Conservation (phyloP, 2,113 vertebrate genomes). For the Coptodon bakossiorum region DNA sequence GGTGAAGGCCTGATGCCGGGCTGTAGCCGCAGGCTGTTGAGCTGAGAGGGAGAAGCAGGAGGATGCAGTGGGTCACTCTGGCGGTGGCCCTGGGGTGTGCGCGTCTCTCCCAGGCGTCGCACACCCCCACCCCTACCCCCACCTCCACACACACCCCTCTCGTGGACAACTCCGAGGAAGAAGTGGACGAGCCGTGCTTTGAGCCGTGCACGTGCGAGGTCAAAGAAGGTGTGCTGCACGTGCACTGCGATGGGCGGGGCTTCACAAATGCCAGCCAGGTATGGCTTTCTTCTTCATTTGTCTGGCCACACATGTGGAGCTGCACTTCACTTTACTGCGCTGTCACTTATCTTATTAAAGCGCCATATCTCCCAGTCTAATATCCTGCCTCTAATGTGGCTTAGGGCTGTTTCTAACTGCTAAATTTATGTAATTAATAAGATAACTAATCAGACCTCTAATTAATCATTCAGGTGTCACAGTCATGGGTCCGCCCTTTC, state of each 20-base stretch:
- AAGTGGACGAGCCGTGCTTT: constrained; percentile 95
- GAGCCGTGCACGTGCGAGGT: constrained; percentile 98
- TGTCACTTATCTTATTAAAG: background rate
- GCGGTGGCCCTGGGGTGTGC: constrained; percentile 71
- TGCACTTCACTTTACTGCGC: background rate
- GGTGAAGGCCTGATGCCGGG: constrained; percentile 61
- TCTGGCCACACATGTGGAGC: background rate
- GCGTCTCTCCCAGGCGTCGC: constrained; percentile 59
- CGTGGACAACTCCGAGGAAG: constrained; percentile 94
- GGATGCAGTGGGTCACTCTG: constrained; percentile 96
- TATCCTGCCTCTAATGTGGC: constrained; percentile 15
- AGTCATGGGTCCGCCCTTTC: constrained; percentile 96
- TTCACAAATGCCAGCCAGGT: constrained; percentile 97
- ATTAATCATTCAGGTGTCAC: constrained; percentile 78
- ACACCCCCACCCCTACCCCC: constrained; percentile 88
- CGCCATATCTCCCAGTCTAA: background rate
- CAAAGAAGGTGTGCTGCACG: constrained; percentile 95
- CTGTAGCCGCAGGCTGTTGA: constrained; percentile 63
- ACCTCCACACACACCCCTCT: constrained; percentile 87
- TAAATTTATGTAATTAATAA: constrained; percentile 38
- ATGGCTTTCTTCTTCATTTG: background rate
- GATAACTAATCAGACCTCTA: constrained; percentile 48
- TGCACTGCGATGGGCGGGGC: constrained; percentile 96
- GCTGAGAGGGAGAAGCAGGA: constrained; percentile 74
- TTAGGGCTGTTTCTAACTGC: constrained; percentile 16